These are phyloP conservation scores for Zoanthus sociatus DNA, from an alignment of 92 coral and sea anemone species.

Conservation along the genomic window DNA sequence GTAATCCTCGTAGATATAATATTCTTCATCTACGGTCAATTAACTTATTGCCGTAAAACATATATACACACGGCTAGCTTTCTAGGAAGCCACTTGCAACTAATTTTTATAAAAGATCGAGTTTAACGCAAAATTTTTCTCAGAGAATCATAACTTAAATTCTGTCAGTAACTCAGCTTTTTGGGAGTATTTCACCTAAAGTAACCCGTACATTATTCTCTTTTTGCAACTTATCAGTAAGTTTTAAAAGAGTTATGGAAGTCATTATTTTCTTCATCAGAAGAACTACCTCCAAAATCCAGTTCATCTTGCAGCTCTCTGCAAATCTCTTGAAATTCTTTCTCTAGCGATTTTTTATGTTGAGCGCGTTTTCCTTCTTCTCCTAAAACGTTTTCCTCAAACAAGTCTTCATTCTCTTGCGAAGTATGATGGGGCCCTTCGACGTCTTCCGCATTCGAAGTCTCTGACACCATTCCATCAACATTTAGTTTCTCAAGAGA, in stretches of 20 bases:
- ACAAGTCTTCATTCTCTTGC: not conserved
- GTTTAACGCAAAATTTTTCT: not conserved
- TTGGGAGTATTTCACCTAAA: too few relatives aligned
- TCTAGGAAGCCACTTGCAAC: too few relatives aligned
- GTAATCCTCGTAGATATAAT: too few relatives aligned
- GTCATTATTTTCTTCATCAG: not conserved
- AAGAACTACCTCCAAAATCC: not conserved
- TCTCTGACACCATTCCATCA: not conserved
- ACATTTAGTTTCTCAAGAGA: conserved; percentile 18
- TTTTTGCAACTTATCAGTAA: not conserved
- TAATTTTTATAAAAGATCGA: too few relatives aligned
- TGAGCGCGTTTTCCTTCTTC: not conserved
- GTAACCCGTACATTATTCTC: too few relatives aligned
- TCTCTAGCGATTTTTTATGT: conserved; percentile 17
- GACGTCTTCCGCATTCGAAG: not conserved
- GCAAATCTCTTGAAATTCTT: conserved; percentile 31
- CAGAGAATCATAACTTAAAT: not conserved
- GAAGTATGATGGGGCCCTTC: not conserved
- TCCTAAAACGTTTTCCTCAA: conserved; percentile 1
- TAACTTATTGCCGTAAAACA: too few relatives aligned
- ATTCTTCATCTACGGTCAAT: too few relatives aligned
- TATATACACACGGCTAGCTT: too few relatives aligned
- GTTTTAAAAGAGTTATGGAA: not conserved
- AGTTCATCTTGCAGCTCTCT: conserved; percentile 30
- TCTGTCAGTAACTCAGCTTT: too few relatives aligned